These are phyloP conservation scores for Eulemur rufifrons DNA, from an alignment of 2,113 vertebrate species.

Conservation along the genomic window DNA sequence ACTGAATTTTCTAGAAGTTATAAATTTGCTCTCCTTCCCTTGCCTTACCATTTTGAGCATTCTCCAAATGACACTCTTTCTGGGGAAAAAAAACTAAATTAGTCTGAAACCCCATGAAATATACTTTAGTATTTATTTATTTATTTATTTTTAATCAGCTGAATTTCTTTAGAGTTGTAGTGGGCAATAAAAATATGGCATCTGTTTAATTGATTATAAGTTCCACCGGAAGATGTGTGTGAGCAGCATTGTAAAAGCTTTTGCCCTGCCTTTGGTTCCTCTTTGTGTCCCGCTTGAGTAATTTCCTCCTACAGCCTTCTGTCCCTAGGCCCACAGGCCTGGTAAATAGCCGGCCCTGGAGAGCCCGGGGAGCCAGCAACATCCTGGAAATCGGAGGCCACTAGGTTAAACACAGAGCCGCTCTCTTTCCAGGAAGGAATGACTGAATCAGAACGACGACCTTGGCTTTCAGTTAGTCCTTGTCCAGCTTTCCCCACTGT, in stretches of 20 bases:
- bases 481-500: neutral
- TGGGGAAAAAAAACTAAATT: neutral
- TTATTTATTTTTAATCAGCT: too few relatives aligned
- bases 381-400: slow-evolving; percentile 58
- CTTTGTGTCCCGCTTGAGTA: slow-evolving; percentile 41
- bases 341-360: slow-evolving; percentile 51
- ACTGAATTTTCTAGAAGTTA: neutral
- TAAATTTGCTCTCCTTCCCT: neutral
- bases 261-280: slow-evolving; percentile 37
- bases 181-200: neutral
- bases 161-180: neutral
- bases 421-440: slow-evolving; percentile 72
- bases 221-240: neutral
- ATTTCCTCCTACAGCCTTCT: slow-evolving; percentile 40
- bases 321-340: neutral
- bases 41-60: neutral
- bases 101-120: neutral
- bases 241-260: neutral
- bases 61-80: slow-evolving; percentile 25
- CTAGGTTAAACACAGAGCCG: slow-evolving; percentile 2
- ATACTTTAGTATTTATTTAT: neutral
- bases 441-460: slow-evolving; percentile 9
- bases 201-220: neutral
- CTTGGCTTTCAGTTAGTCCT: slow-evolving; percentile 38
- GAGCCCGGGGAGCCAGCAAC: slow-evolving; percentile 44